Base-by-base conservation (phyloP, 2,888 invertebrate genomes). In the Leptinotarsa peninsularis region DNA sequence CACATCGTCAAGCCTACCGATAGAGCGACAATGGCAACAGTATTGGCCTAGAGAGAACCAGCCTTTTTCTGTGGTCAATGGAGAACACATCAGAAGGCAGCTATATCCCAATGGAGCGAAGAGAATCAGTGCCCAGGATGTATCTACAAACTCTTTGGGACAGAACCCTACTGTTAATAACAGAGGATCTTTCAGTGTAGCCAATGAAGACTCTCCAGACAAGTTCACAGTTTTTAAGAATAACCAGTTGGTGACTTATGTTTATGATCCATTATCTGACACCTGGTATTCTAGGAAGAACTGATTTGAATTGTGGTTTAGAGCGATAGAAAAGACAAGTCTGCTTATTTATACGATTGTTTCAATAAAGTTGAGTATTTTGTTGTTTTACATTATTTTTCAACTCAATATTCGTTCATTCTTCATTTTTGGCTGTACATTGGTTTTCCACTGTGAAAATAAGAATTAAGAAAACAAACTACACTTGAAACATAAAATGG, bases 231-330 rank as follows among this genome's bases (percentile, higher is more conserved):
- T 63, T 1, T 50, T 58, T 27, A 50, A 52, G 50, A 66, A 66
- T 17, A 63, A 58, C 7, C 54, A 72, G 54, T 43, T 21, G 33
- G 67, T 49, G 10, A 72, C 66, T 3, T 67, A 72, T 49, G 66
- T 18, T 18, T 72, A 72, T 18, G 72, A 72, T 49, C 49, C 72
- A 3, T 27, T 54, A 3, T 21, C 54, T 67, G 72, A 72, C 23
- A n/a, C 67, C 23, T 72, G 72, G 72, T 33, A 63, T 33, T 33
- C 63, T 17, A 63, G 18, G 0, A 63, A 33, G 7, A n/a, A 17
- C 63, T 63, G 33, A 13, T n/a, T 3, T 21, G 15, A 15, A 1
- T 4, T 13, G 21, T 43, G 43, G 10, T 43, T 58, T 13, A 23
- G 18, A 4, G 58, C 14, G 21, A 15, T 13, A 21, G 10, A 1